Conservation (phyloP, 2,113 vertebrate species). For the Burhinus bistriatus region DNA sequence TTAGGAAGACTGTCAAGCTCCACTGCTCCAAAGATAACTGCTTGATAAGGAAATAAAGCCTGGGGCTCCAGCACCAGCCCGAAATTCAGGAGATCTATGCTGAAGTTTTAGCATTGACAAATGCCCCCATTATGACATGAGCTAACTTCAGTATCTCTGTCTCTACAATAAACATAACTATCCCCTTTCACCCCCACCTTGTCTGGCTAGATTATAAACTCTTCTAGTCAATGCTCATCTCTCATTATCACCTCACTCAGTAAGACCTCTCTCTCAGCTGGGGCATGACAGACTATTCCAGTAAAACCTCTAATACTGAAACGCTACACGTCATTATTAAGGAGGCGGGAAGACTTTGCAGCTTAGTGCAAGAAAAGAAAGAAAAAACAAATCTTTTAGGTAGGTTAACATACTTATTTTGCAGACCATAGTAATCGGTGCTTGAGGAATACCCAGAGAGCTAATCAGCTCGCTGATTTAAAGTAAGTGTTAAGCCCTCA, state of each 20-base stretch:
- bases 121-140: background rate
- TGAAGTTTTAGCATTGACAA: background rate
- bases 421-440: background rate
- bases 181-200: conserved; percentile 7
- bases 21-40: background rate
- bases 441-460: conserved; percentile 24
- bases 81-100: background rate
- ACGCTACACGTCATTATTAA: conserved; percentile 34
- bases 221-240: background rate
- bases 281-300: conserved; percentile 21
- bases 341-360: background rate
- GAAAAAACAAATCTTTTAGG: background rate
- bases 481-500: background rate
- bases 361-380: background rate
- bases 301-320: conserved; percentile 16
- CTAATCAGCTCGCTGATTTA: conserved; percentile 43
- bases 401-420: conserved; percentile 10
- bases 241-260: background rate
- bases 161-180: background rate
- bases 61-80: background rate
- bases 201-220: conserved; percentile 9
- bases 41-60: conserved; percentile 14
- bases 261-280: conserved; percentile 11
- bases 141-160: background rate
- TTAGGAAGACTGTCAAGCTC: background rate